phyloP scores from a whole-genome alignment of 2,113 vertebrate species.

The Abramis brama region DNA sequence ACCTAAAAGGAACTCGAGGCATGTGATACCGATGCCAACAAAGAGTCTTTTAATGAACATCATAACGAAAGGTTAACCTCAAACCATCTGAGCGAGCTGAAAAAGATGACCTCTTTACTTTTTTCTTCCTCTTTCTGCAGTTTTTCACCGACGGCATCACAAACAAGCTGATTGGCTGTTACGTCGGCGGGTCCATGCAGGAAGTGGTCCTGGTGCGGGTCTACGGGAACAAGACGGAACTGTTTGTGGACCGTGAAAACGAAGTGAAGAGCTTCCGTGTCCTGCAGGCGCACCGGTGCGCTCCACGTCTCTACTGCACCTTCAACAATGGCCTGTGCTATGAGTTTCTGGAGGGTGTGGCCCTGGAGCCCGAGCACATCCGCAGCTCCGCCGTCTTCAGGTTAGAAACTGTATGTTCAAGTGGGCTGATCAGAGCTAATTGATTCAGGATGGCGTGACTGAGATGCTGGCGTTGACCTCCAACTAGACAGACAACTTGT shows the following conservation, averaged over 20 bases:
- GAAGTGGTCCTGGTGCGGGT: slow-evolving; percentile 95
- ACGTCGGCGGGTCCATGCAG: slow-evolving; percentile 80
- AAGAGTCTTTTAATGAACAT: background rate
- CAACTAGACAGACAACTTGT: slow-evolving; percentile 30
- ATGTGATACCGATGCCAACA: slow-evolving; percentile 20
- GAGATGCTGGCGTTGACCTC: slow-evolving; percentile 2
- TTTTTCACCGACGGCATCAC: slow-evolving; percentile 97
- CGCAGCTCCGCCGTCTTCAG: slow-evolving; percentile 87
- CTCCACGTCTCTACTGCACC: slow-evolving; percentile 93
- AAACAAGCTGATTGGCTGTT: slow-evolving; percentile 96
- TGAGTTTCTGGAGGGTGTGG: slow-evolving; percentile 92
- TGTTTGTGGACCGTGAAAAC: slow-evolving; percentile 92
- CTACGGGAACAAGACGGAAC: slow-evolving; percentile 95
- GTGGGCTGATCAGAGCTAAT: background rate
- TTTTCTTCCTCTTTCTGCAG: slow-evolving; percentile 68
- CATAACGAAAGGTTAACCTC: slow-evolving; percentile 12
- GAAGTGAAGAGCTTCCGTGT: slow-evolving; percentile 97
- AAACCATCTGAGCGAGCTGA: background rate
- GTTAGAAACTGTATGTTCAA: slow-evolving; percentile 63
- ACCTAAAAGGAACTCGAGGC: background rate
- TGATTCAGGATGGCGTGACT: background rate
- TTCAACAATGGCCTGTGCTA: slow-evolving; percentile 98
- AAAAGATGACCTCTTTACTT: background rate
- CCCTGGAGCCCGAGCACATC: slow-evolving; percentile 90
- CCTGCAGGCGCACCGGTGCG: slow-evolving; percentile 90